Percentiles rank a stretch among this genome's conserved stretches.
Conservation (phyloP, 1,140 invertebrate species). For the Drosophila elegans region DNA sequence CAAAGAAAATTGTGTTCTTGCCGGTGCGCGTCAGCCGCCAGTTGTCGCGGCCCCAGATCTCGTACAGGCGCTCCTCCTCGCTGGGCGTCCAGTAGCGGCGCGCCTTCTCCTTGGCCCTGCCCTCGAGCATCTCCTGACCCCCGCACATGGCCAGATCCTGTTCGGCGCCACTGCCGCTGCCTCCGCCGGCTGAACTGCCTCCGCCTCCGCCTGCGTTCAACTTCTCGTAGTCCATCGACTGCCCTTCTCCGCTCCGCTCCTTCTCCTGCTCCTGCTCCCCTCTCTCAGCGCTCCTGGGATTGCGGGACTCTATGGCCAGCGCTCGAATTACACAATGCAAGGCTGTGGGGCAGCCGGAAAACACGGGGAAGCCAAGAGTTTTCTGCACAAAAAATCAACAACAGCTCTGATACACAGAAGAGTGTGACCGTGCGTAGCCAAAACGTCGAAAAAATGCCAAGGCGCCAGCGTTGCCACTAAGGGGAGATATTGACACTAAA, state of each 20-base stretch:
- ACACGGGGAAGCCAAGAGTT: constrained; percentile 41
- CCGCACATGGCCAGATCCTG: constrained; percentile 59
- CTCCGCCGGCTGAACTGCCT: constrained; percentile 40
- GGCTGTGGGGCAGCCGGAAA: neutral
- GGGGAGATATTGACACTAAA: neutral
- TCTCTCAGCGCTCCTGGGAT: neutral
- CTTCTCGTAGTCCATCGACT: constrained; percentile 65
- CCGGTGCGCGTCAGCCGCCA: constrained; percentile 76
- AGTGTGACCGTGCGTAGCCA: constrained; percentile 3
- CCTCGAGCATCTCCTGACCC: constrained; percentile 55
- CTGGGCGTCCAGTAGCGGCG: constrained; percentile 79
- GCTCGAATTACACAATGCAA: constrained; percentile 27
- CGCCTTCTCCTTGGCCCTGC: constrained; percentile 68
- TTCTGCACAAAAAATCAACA: constrained; percentile 76
- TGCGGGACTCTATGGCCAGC: neutral
- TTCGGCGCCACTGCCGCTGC: constrained; percentile 36
- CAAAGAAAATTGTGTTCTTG: constrained; percentile 79
- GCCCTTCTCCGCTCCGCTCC: neutral
- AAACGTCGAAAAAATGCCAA: constrained; percentile 1
- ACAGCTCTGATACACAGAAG: constrained; percentile 56
- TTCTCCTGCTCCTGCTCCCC: neutral
- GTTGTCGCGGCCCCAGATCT: constrained; percentile 81
- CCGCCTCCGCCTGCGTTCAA: constrained; percentile 43
- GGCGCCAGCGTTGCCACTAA: neutral
- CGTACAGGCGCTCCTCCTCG: constrained; percentile 77